phyloP scores from a whole-genome alignment of 2,888 invertebrate genomes.

The Clunio marinus region DNA sequence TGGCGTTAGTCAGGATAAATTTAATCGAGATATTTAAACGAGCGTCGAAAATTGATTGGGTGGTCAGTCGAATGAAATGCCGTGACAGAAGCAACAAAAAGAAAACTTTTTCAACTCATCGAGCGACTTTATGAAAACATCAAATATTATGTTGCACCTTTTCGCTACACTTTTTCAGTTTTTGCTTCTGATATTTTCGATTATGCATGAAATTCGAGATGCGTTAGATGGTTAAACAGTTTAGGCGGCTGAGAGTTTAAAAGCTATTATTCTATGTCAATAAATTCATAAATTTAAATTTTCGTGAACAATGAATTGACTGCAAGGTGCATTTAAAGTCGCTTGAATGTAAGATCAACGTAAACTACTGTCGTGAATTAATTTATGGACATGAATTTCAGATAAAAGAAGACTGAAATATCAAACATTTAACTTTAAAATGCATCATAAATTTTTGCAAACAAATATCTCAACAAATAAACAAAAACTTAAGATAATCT shows the following conservation, averaged over 20 bases:
- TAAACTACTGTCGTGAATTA: not conserved
- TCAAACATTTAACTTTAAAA: not conserved
- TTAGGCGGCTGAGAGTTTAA: too few relatives aligned
- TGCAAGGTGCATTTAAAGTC: not conserved
- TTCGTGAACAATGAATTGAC: not conserved
- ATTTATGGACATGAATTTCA: not conserved
- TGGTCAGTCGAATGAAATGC: constrained; percentile 11
- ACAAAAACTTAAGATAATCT: too few relatives aligned
- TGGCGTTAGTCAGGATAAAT: not conserved
- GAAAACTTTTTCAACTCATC: not conserved
- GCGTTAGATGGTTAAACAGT: constrained; percentile 1
- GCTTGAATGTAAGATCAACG: not conserved
- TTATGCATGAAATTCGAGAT: not conserved
- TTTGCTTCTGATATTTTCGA: not conserved
- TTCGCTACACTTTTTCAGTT: not conserved
- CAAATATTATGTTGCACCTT: constrained; percentile 10
- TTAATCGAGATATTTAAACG: not conserved
- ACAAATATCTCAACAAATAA: too few relatives aligned
- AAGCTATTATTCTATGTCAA: constrained; percentile 1
- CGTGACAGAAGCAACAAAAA: not conserved
- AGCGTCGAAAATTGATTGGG: not conserved
- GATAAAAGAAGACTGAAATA: not conserved
- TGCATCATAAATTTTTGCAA: too few relatives aligned
- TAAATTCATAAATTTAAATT: constrained; percentile 10
- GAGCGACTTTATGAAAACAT: constrained; percentile 2